A percentile compares a stretch with the other conserved stretches of the same genome.
Conservation (phyloP, 2,888 invertebrate genomes). For the Silvanus unidentatus region DNA sequence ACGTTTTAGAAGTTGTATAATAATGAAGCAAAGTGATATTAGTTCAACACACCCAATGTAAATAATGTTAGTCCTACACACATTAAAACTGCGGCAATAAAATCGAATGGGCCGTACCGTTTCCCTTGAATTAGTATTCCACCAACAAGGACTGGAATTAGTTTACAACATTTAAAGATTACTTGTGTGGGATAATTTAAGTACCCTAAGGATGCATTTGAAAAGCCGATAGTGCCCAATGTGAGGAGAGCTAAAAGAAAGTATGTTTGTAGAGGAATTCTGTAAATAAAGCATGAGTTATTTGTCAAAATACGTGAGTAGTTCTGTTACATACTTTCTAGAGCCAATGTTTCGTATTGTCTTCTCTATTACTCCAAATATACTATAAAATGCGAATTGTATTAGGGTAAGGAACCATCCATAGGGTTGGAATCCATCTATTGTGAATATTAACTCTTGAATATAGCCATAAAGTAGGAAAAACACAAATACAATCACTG, state of each 20-base stretch:
- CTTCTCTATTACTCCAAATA: slow-evolving; percentile 74
- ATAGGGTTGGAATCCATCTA: slow-evolving; percentile 82
- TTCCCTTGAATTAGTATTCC: slow-evolving; percentile 90
- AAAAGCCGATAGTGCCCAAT: slow-evolving; percentile 92
- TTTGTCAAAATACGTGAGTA: slow-evolving; percentile 11
- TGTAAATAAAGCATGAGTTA: slow-evolving; percentile 44
- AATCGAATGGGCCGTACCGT: slow-evolving; percentile 75
- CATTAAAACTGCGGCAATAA: slow-evolving; percentile 79
- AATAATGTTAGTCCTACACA: slow-evolving; percentile 86
- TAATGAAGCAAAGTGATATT: background rate
- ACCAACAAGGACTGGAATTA: slow-evolving; percentile 92
- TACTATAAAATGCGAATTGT: slow-evolving; percentile 81
- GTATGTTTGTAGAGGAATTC: slow-evolving; percentile 80
- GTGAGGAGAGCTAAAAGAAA: slow-evolving; percentile 78
- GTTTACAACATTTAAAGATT: slow-evolving; percentile 96
- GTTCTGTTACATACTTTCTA: slow-evolving; percentile 46
- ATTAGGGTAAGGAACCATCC: slow-evolving; percentile 90
- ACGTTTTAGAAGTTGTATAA: background rate
- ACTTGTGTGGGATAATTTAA: slow-evolving; percentile 96
- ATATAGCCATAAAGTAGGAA: slow-evolving; percentile 88
- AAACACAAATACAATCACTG: slow-evolving; percentile 75
- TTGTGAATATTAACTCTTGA: slow-evolving; percentile 85
- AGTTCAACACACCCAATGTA: slow-evolving; percentile 59
- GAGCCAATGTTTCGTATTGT: slow-evolving; percentile 55
- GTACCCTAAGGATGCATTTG: slow-evolving; percentile 89